Conservation (phyloP, 2,113 vertebrate species). For the Amia ocellicauda region DNA sequence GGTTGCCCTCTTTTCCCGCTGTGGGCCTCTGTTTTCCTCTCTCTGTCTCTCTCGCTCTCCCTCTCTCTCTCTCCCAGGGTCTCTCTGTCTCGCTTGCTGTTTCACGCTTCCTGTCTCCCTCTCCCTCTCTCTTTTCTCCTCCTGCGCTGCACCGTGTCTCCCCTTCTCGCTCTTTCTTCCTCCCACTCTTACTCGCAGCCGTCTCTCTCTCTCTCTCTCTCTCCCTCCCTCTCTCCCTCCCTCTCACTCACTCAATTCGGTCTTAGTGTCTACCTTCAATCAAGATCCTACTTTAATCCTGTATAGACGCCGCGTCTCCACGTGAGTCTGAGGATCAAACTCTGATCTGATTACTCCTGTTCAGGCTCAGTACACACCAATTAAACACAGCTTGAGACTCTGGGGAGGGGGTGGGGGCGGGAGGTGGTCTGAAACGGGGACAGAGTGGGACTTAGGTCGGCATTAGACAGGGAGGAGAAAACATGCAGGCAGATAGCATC, state of each 20-base stretch:
- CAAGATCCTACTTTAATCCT: conserved; percentile 53
- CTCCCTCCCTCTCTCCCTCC: not conserved
- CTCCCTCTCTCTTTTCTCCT: conserved; percentile 42
- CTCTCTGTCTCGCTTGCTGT: conserved; percentile 60
- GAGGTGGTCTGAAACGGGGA: conserved; percentile 2
- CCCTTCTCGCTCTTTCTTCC: conserved; percentile 6
- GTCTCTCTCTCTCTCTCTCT: conserved; percentile 16
- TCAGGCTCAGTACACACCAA: conserved; percentile 56
- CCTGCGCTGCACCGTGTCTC: conserved; percentile 16
- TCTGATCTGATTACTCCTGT: conserved; percentile 66
- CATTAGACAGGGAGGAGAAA: conserved; percentile 34
- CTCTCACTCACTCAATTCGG: no score
- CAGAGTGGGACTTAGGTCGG: conserved; percentile 28
- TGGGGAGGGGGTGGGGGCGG: conserved; percentile 27
- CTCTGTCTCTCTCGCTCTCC: conserved; percentile 33
- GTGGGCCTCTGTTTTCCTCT: conserved; percentile 7
- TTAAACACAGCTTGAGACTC: conserved; percentile 63
- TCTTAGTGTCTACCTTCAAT: conserved; percentile 64
- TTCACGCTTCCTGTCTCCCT: conserved; percentile 47
- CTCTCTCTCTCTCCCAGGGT: conserved; percentile 54
- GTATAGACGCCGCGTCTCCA: conserved; percentile 45
- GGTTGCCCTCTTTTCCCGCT: not conserved
- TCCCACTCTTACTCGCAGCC: not conserved
- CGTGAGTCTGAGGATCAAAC: conserved; percentile 45
- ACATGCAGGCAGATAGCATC: no score